phyloP scores from a whole-genome alignment of 2,113 vertebrate genomes.

The Megaceryle maxima region DNA sequence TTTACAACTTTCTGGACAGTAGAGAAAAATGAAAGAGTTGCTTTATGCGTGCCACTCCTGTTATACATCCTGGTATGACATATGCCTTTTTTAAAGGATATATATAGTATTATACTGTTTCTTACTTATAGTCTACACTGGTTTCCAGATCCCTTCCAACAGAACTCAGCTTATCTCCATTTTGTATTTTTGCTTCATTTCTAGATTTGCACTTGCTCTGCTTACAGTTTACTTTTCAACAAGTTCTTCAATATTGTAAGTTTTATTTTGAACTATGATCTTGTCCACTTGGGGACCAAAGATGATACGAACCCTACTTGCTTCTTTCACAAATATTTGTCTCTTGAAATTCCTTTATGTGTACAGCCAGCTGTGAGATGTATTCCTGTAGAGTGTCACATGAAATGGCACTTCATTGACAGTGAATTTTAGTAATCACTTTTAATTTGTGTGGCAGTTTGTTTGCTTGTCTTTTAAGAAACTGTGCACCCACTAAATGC shows the following conservation, averaged over 20 bases:
- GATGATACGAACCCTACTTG: not conserved
- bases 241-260: not conserved
- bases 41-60: not conserved
- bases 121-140: fast-evolving
- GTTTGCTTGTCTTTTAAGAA: not conserved
- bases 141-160: not conserved
- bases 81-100: not conserved
- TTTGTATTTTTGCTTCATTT: not conserved
- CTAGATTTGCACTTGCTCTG: not conserved
- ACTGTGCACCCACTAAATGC: not conserved
- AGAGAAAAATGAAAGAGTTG: not conserved
- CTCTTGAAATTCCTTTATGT: not conserved
- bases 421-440: not conserved
- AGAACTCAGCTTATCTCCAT: not conserved
- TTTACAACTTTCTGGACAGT: not conserved
- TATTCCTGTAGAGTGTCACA: not conserved
- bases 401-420: not conserved
- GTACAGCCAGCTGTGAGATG: not conserved
- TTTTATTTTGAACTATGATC: not conserved
- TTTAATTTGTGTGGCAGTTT: not conserved
- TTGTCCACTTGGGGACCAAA: not conserved
- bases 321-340: not conserved
- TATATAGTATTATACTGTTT: not conserved
- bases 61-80: not conserved
- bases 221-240: not conserved